Conservation (phyloP, 1,140 invertebrate species). For the Zophobas morio region DNA sequence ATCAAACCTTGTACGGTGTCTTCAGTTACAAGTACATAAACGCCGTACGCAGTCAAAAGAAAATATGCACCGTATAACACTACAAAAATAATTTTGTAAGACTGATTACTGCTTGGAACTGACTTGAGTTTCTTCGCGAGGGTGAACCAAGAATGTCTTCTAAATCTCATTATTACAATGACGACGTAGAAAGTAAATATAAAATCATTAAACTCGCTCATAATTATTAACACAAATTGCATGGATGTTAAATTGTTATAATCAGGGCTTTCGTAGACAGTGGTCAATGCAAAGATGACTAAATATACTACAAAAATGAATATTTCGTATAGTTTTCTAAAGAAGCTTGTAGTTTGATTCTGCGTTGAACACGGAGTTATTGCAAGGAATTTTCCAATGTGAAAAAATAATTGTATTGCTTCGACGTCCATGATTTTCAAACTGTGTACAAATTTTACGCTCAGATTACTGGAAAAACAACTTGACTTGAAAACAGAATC, state of each 20-base stretch:
- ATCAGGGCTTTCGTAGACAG: no score
- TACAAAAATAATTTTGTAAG: background rate
- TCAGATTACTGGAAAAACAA: no score
- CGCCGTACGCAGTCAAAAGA: background rate
- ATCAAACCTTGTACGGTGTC: background rate
- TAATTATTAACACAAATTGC: background rate
- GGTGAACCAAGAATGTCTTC: background rate
- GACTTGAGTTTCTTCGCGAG: background rate
- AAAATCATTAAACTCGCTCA: background rate
- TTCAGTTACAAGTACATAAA: background rate
- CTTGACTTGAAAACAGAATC: no score
- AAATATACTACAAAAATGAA: background rate
- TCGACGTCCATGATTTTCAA: background rate
- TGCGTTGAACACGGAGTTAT: background rate
- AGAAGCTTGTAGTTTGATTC: background rate
- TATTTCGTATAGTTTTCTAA: background rate
- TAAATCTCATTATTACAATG: background rate
- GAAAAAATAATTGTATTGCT: background rate
- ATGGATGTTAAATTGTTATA: background rate
- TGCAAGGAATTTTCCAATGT: slow-evolving; percentile 55
- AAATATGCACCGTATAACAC: background rate
- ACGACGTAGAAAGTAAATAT: background rate
- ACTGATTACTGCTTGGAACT: background rate
- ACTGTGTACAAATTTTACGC: no score
- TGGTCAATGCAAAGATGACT: background rate